Evolutionary conservation across 2,888 invertebrate genomes (phyloP), one percentile per base, ranked within the genome.

Genomic region (Anorthoa munda): DNA sequence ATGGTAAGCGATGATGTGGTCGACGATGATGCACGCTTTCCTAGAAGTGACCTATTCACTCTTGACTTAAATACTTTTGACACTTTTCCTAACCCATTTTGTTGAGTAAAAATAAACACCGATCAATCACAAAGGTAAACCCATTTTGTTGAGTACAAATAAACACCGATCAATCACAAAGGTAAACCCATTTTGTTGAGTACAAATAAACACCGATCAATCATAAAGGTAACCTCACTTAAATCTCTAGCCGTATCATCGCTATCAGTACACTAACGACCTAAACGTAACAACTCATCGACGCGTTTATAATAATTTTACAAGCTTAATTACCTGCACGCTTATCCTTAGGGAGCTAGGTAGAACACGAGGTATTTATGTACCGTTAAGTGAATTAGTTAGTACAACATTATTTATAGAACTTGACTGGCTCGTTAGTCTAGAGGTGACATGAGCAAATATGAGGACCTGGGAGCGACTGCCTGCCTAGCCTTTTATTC

Each of bases 261-360:
- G 64, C 77, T 71, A 17, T 45, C 23, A 31, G 23, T 77, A 60
- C 5, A 17, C 21, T 9, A 51, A 45, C 21, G 11, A 55, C 78
- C 46, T 68, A 50, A 59, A 60, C 51, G 7, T 15, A 59, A 76
- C 69, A 79, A 55, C 39, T 21, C 7, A 12, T 50, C 51, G 45
- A 68, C 79, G 53, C 56, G 31, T 67, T 55, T 56, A 81, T 56
- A 70, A 76, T 81, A 70, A 59, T 21, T 63, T 64, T 61, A 69
- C 82, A 64, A 70, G 66, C 23, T 45, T 72, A 77, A 72, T 80
- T 72, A 71, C 21, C 7, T 50, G 61, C 63, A 79, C 68, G 69
- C 50, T 39, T 12, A 3, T 66, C 59, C 77, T 64, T 18, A 70
- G 77, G 81, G 82, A 66, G 69, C 31, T 53, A 15, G 45, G 46